phyloP scores from a whole-genome alignment of 2,113 vertebrate species.

The Aegithalos caudatus region DNA sequence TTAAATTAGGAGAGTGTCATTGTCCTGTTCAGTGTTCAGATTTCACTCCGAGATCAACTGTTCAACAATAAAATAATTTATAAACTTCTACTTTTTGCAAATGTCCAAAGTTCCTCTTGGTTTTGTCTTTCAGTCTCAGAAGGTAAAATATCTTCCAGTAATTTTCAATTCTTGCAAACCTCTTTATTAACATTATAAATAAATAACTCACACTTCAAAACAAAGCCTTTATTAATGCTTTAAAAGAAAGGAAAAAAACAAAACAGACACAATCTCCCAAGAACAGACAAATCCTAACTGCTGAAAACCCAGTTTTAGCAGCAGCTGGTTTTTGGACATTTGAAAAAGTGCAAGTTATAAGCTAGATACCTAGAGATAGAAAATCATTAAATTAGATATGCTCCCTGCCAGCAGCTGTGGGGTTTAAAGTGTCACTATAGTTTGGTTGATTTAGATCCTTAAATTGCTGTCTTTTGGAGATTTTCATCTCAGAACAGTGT shows the following conservation, averaged over 20 bases:
- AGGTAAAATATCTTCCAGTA: neutral
- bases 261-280: neutral
- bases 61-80: neutral
- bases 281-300: neutral
- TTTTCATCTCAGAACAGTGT: neutral
- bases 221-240: neutral
- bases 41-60: neutral
- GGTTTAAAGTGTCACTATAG: neutral
- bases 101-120: neutral
- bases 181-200: neutral
- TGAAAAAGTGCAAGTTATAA: neutral
- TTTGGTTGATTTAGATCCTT: neutral
- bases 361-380: neutral
- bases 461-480: neutral
- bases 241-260: neutral
- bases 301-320: neutral
- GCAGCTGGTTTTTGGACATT: neutral
- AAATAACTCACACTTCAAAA: neutral
- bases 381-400: neutral
- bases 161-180: neutral
- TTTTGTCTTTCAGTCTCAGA: neutral
- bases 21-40: neutral
- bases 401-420: neutral
- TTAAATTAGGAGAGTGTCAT: neutral
- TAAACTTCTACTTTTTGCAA: neutral